These are phyloP conservation scores for Pseudorhombus dupliciocellatus DNA, from an alignment of 2,113 vertebrate genomes.

Conservation along the genomic window DNA sequence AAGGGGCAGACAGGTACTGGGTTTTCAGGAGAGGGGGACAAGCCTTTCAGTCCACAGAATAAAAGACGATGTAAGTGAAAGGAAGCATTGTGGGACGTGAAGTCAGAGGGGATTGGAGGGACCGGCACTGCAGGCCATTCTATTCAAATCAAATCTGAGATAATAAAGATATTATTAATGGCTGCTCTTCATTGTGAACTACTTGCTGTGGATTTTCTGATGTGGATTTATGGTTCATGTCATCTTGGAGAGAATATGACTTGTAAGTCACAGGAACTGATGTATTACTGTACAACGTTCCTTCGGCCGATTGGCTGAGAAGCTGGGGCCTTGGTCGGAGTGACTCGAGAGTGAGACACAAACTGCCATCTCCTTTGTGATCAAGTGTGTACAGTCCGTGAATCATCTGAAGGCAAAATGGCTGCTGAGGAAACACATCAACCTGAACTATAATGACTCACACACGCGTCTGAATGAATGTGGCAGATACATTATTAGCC, in stretches of 20 bases:
- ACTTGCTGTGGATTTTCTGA: conserved; percentile 18
- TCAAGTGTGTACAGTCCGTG: conserved; percentile 12
- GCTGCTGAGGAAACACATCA: conserved; percentile 31
- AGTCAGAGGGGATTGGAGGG: conserved; percentile 5
- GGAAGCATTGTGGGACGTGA: neutral
- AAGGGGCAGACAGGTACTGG: conserved; percentile 32
- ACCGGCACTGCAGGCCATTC: conserved; percentile 1
- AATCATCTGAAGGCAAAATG: conserved; percentile 24
- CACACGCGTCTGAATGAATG: neutral
- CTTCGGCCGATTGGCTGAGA: conserved; percentile 37
- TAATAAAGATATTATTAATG: conserved; percentile 34
- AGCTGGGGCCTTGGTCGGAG: conserved; percentile 23
- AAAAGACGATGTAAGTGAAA: conserved; percentile 9
- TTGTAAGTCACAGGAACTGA: conserved; percentile 29
- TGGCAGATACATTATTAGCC: neutral
- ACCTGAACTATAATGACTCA: conserved; percentile 1
- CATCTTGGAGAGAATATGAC: conserved; percentile 17
- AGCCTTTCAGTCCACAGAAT: conserved; percentile 22
- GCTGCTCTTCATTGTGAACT: conserved; percentile 15
- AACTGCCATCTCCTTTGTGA: conserved; percentile 26
- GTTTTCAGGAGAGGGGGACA: conserved; percentile 34
- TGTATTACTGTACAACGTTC: conserved; percentile 27
- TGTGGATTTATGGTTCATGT: conserved; percentile 29
- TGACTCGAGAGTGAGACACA: conserved; percentile 36
- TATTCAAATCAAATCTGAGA: conserved; percentile 39